Evolutionary conservation across 2,797 vertebrate species (phyloP).

Genomic region (Zalophus californianus): DNA sequence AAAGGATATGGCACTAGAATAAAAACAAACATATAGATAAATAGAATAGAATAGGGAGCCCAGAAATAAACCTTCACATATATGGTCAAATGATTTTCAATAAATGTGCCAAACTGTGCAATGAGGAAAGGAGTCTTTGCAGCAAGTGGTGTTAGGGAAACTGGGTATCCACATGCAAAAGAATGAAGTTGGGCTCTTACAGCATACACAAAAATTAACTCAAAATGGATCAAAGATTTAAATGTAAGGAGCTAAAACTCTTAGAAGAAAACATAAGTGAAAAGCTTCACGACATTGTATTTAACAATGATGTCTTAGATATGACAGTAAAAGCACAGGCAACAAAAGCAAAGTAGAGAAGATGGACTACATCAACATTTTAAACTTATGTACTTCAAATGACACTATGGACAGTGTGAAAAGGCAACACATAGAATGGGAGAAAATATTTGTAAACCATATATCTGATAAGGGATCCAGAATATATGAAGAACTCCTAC

Average conservation of each 20-base stretch:
- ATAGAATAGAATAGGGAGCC: background rate
- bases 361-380: background rate
- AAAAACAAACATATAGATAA: background rate
- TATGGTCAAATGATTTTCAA: constrained; percentile 17
- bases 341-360: background rate
- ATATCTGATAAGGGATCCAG: background rate
- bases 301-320: background rate
- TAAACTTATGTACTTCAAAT: background rate
- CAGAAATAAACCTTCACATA: constrained; percentile 25
- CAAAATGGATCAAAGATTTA: background rate
- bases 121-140: background rate
- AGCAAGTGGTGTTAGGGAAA: background rate
- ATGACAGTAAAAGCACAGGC: background rate
- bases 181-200: background rate
- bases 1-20: background rate
- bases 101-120: background rate
- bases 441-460: background rate
- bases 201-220: background rate
- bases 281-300: background rate
- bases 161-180: background rate
- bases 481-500: background rate
- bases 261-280: background rate
- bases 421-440: background rate
- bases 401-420: background rate
- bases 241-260: constrained; percentile 14